These are phyloP conservation scores for Sinella curviseta DNA, from an alignment of 1,140 invertebrate species.

Conservation along the genomic window DNA sequence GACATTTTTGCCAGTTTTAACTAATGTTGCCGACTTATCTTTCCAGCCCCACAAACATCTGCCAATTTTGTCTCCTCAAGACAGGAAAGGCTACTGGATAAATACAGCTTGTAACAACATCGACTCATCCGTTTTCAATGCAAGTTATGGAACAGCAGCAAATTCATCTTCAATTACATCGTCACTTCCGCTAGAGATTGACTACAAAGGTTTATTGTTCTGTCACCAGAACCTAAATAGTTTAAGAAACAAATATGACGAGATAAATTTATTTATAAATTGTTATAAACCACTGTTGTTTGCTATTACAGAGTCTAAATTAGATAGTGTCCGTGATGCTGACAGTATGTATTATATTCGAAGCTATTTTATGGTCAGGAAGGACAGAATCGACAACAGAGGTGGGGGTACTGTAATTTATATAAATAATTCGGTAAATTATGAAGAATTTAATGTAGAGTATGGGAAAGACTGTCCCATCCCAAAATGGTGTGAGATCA, in stretches of 20 bases:
- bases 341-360: neutral
- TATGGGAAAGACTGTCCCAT: neutral
- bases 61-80: no score
- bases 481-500: neutral
- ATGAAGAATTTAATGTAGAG: neutral
- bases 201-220: no score
- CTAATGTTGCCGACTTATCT: no score
- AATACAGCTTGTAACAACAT: neutral
- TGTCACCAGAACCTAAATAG: no score
- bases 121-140: no score
- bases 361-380: neutral
- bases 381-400: neutral
- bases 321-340: neutral
- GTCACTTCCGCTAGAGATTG: no score
- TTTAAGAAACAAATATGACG: neutral
- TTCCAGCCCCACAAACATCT: no score
- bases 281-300: neutral
- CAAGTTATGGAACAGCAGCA: no score
- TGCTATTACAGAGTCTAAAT: neutral
- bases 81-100: no score
- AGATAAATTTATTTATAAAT: neutral
- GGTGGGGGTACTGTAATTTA: neutral
- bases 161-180: no score
- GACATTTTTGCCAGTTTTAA: no score
- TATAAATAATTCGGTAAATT: no score